A percentile compares a stretch with the other conserved stretches of the same genome.
phyloP scores from a whole-genome alignment of 2,888 invertebrate species.

The Hemaris fuciformis region DNA sequence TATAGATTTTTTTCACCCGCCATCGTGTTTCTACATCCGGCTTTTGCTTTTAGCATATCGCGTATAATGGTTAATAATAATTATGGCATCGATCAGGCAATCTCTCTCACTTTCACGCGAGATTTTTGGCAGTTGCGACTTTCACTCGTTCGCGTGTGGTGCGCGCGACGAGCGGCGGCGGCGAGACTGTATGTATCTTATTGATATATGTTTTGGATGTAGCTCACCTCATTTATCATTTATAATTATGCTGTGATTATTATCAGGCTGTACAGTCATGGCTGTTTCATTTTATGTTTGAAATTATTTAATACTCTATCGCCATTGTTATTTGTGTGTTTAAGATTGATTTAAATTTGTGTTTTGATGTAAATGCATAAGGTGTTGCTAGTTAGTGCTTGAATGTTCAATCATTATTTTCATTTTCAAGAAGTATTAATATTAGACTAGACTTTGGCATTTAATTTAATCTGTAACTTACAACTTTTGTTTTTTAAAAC shows the following conservation, averaged over 20 bases:
- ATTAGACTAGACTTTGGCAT: no score
- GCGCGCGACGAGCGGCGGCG: slow-evolving; percentile 26
- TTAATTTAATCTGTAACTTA: no score
- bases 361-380: no score
- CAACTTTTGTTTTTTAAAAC: no score
- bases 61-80: slow-evolving; percentile 79
- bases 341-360: no score
- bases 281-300: background rate
- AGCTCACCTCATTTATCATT: background rate
- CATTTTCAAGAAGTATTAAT: no score
- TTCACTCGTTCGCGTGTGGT: slow-evolving; percentile 56
- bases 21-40: slow-evolving; percentile 55
- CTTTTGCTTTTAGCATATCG: slow-evolving; percentile 75
- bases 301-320: background rate
- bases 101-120: slow-evolving; percentile 75
- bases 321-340: no score
- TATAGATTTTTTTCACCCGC: slow-evolving; percentile 9
- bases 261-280: background rate
- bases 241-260: background rate
- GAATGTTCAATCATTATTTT: no score
- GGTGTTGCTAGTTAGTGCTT: no score
- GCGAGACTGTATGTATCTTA: background rate
- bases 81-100: slow-evolving; percentile 75
- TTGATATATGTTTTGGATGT: background rate
- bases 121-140: slow-evolving; percentile 75